A percentile compares a stretch with the other conserved stretches of the same genome.
Conservation (phyloP, 2,113 vertebrate species). For the Craseonycteris thonglongyai region DNA sequence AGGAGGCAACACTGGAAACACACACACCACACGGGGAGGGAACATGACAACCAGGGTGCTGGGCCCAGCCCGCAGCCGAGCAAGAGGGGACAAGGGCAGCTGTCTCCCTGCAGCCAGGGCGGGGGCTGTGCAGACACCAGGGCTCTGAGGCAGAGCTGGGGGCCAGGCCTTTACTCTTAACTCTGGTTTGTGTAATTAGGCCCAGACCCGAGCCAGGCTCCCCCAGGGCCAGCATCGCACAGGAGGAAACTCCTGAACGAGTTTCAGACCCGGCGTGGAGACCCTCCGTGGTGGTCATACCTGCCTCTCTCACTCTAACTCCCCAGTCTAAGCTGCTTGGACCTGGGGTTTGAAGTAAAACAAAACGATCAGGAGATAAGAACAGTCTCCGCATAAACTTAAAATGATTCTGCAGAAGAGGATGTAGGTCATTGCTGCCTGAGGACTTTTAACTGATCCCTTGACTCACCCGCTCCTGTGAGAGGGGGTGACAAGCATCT, state of each 20-base stretch:
- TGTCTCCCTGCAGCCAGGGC: neutral
- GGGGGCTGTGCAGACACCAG: accelerated
- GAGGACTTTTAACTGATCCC: neutral
- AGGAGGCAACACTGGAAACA: neutral
- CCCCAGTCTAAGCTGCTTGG: too few relatives aligned
- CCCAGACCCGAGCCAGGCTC: neutral
- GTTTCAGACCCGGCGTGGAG: neutral
- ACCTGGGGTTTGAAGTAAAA: neutral
- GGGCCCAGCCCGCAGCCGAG: accelerated
- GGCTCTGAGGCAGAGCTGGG: neutral
- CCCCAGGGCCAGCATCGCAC: accelerated
- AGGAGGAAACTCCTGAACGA: neutral
- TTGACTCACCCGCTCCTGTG: neutral
- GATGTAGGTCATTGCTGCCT: neutral
- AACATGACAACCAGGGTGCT: accelerated
- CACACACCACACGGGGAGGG: accelerated
- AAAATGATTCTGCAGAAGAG: neutral
- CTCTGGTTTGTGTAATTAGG: accelerated
- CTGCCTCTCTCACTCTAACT: neutral
- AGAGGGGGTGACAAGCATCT: neutral
- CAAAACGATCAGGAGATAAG: neutral
- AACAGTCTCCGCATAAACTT: neutral
- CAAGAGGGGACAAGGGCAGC: accelerated
- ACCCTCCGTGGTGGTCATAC: too few relatives aligned
- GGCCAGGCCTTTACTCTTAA: neutral